A percentile compares a stretch with the other conserved stretches of the same genome.
Evolutionary conservation across 37 sponge, comb jelly and placozoan species (phyloP).

Genomic region (Cladorhizidae sp.): DNA sequence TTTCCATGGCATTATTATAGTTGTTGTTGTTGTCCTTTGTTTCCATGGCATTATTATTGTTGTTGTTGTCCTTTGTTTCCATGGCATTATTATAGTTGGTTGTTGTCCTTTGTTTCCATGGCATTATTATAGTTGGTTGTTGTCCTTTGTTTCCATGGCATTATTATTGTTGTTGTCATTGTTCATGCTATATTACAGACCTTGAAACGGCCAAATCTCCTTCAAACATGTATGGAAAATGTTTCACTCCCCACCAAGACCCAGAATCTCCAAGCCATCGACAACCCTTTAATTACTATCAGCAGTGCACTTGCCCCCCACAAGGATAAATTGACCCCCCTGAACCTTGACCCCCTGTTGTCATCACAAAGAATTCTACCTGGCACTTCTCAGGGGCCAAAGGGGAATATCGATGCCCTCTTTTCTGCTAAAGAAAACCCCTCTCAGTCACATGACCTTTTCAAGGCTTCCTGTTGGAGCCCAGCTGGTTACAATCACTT

Average conservation of each 20-base stretch:
- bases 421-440: neutral
- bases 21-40: too few species aligned
- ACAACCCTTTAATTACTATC: neutral
- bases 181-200: too few species aligned
- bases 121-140: too few species aligned
- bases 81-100: too few species aligned
- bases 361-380: neutral
- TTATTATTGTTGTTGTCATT: too few species aligned
- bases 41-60: too few species aligned
- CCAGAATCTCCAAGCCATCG: neutral
- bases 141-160: too few species aligned
- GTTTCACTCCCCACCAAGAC: neutral
- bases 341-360: neutral
- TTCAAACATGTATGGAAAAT: neutral
- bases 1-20: too few species aligned
- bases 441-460: slow-evolving; percentile 20
- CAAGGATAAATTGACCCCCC: neutral
- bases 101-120: too few species aligned
- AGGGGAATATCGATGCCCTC: slow-evolving; percentile 9
- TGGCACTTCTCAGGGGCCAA: neutral
- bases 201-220: neutral
- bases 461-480: slow-evolving; percentile 26
- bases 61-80: too few species aligned
- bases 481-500: slow-evolving; percentile 28
- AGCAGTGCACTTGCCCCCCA: slow-evolving; percentile 7